Evolutionary conservation across 2,797 vertebrate genomes (phyloP), one percentile per base, ranked within the genome.

Genomic region (Acanthurus leucopareius): DNA sequence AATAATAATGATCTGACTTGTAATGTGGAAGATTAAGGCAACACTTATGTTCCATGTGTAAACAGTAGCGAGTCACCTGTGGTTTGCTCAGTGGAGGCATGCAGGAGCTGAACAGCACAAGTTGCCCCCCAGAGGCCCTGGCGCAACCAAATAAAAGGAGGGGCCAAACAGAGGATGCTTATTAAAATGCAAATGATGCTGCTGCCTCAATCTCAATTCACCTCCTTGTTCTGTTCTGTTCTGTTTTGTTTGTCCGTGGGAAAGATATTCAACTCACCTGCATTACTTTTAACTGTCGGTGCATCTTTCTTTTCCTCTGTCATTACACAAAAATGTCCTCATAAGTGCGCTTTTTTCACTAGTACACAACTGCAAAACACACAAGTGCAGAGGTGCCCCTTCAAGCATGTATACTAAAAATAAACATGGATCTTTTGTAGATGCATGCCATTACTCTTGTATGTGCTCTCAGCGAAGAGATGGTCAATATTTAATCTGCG

Each of bases 131-230:
- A 58, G 82, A 88, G 87, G 78, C 84, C 87, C 79, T 19, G 42
- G 32, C 52, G 75, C 40, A 17, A 67, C 40, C 80, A 88, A 71
- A 79, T 53, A 80, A 86, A 60, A 76, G 75, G 78, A 68, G 69
- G 65, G 42, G 25, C 64, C 79, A 87, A 85, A 88, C 75, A 89
- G 68, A 83, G 75, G 81, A 79, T 74, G 81, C 89, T 92, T 94
- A 95, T 95, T 94, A 94, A 94, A 94, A 95, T 94, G 93, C 93
- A 94, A 94, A 94, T 91, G 79, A 91, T 79, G 68, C 67, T 62
- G 62, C 84, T 60, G 66, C 58, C 79, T 53, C 53, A 75, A 78
- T 83, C 77, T 81, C 69, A 73, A 65, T 80, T 79, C 80, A 61
- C 72, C 71, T 75, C 66, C 69, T 72, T 19, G 15, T 25, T 25